Evolutionary conservation across 35 echinoderm and acorn worm genomes (phyloP), one percentile per base, ranked within the genome.

Genomic region (Diadema setosum): DNA sequence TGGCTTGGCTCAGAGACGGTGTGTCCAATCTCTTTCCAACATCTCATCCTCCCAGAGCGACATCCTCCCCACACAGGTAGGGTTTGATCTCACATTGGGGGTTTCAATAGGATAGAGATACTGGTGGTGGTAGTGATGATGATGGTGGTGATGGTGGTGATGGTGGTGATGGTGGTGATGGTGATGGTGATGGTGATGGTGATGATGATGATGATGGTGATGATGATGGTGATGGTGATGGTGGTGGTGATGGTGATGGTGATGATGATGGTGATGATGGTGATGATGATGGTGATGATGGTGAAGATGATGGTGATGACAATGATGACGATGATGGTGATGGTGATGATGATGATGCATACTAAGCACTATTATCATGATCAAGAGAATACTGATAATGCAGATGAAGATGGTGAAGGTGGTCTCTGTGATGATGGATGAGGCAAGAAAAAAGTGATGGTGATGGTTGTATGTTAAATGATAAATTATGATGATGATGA

Each of bases 11-110:
- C 88, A 43, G 91, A 93, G 59, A 91, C 91, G 14, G 55, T 97
- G 15, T 85, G 74, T 74, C 87, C 95, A 9, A 75, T 97, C 26
- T 94, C 91, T 18, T 97, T 97, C 88, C 91, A 97, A 49, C 95
- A 97, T 85, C 91, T 97, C 40, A 97, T 97, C 42, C 88, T 97
- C 18, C 95, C 95, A 8, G 95, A 97, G 88, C 93, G 70, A 80
- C 95, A 97, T 63, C 95, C 95, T 2, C 95, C 95, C 36, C 91
- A 97, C 43, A 97, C 95, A 87, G 91, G 95, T 97, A 81, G n/a
- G 50, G 91, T 70, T 70, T 16, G 11, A 70, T 0, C 12, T 55
- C 12, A 55, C 12, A 55, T 55, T 55, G 1, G 21, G 1, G 21
- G 14, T 55, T 55, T 55, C 12, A 55, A 55, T 55, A n/a, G 61